Conservation (phyloP, 2,113 vertebrate genomes). For the Thinocorus orbignyianus region DNA sequence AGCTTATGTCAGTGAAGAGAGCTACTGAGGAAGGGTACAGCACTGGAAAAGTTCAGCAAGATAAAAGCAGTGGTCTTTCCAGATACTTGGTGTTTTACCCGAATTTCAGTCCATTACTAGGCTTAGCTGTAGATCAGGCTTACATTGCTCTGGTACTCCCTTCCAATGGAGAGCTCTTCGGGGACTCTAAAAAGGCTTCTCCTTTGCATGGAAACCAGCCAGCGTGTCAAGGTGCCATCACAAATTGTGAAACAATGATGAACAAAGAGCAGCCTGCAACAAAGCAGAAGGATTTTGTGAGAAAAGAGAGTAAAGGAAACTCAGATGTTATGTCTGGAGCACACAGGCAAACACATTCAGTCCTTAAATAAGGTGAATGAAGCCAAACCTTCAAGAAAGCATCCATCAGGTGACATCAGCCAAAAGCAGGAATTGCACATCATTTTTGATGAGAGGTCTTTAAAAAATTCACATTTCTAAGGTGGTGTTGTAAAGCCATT, state of each 20-base stretch:
- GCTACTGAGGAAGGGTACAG: background rate
- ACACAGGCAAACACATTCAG: accelerated
- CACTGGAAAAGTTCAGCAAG: background rate
- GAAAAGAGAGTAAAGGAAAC: background rate
- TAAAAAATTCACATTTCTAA: background rate
- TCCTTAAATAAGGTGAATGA: background rate
- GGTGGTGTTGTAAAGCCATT: background rate
- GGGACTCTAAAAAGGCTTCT: background rate
- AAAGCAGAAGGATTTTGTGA: background rate
- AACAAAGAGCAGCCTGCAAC: background rate
- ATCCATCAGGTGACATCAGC: background rate
- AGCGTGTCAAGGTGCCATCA: too few relatives aligned
- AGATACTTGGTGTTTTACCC: background rate
- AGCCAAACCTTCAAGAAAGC: background rate
- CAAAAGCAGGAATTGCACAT: background rate
- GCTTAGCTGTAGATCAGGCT: background rate
- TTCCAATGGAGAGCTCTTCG: background rate
- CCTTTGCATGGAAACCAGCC: background rate
- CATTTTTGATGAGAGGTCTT: accelerated
- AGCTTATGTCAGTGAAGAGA: background rate
- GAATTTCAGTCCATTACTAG: background rate
- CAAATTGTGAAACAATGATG: background rate
- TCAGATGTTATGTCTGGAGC: background rate
- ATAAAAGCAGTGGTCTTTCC: background rate
- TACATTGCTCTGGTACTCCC: background rate